Base-by-base conservation (phyloP, 2,888 invertebrate genomes). In the Apamea crenata region DNA sequence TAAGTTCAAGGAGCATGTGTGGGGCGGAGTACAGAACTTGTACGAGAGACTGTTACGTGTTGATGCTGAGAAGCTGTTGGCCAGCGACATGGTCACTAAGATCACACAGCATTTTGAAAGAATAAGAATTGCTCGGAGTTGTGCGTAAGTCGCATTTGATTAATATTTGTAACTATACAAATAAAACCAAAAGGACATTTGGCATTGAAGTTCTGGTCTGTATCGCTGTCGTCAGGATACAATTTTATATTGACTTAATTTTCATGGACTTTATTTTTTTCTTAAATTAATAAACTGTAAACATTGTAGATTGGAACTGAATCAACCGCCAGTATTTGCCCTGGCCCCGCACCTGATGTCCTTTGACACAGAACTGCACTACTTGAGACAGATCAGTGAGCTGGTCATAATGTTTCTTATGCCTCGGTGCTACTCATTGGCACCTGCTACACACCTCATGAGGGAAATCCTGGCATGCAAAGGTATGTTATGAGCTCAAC, bases 61-160 rank as follows among this genome's bases (percentile, higher is more conserved):
- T 66, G 99, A 99, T 96, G 98, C 98, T 81, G 98, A 99, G 74
- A 98, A 98, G 94, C 96, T 99, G 77, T 97, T 99, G 78, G 98
- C 99, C 5, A 98, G 97, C 92, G 99, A 98, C 93, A 98, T 99
- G 97, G 98, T 99, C 4, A 98, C 97, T 83, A 98, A 98, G 93
- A 97, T 99, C 50, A 98, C 98, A 21, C 97, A 98, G 81, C 99
- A 99, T 97, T 98, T 99, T 96, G 98, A 98, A 92, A 98, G 98
- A 92, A 98, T 99, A 81, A 97, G 98, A 87, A 97, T 98, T 91
- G 98, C 98, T 18, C 98, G 98, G 94, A 97, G 97, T 88, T 97
- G 98, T 92, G 98, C 98, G 98, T 98, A 96, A 97, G 98, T 97
- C 53, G 16, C 29, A 44, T 44, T 40, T 29, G 21, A 16, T 61